Base-by-base conservation (phyloP, 2,888 invertebrate genomes). In the Drosophila tanythrix region DNA sequence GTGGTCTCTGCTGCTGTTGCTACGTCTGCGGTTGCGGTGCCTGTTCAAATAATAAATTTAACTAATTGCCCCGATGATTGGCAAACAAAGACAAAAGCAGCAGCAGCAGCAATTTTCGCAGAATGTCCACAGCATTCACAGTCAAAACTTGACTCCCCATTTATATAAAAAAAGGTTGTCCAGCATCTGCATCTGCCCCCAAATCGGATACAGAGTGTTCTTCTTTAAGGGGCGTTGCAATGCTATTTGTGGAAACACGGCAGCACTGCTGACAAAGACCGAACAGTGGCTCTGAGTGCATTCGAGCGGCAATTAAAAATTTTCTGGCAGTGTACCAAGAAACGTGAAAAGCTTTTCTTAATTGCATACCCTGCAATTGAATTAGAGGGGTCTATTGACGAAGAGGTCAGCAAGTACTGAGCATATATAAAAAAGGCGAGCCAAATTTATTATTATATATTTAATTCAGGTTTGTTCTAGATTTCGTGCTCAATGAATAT, bases 31-130 rank as follows among this genome's bases (percentile, higher is more conserved):
- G 81, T 84, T 86, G 87, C 58, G 76, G 74, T 81, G 73, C 67
- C 73, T 79, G 73, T 60, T 72, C 82, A 85, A 90, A 89, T 87
- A 90, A 89, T 89, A 89, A 89, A 90, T 90, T 87, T 81, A 90
- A 85, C 88, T 90, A 89, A 90, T 89, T 90, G 88, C 68, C 70
- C 62, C 74, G 80, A 69, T 83, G 81, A 84, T 87, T 88, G 88
- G 79, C 82, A 69, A 77, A 66, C 85, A 77, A 64, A 66, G 56
- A 61, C 63, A 68, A 51, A 63, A 52, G 56, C 55, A 52, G 31
- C 64, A 56, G 55, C 59, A 61, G 51, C 67, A 63, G 27, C 65
- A 48, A 50, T 35, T 38, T 35, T 58, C 29, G 25, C 21, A 52
- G 51, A 13, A n/a, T 64, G 35, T 46, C 52, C 27, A 36, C 40